Percentiles rank a stretch among this genome's conserved stretches.
phyloP scores from a whole-genome alignment of 2,113 vertebrate genomes.

The Fulmarus glacialis region DNA sequence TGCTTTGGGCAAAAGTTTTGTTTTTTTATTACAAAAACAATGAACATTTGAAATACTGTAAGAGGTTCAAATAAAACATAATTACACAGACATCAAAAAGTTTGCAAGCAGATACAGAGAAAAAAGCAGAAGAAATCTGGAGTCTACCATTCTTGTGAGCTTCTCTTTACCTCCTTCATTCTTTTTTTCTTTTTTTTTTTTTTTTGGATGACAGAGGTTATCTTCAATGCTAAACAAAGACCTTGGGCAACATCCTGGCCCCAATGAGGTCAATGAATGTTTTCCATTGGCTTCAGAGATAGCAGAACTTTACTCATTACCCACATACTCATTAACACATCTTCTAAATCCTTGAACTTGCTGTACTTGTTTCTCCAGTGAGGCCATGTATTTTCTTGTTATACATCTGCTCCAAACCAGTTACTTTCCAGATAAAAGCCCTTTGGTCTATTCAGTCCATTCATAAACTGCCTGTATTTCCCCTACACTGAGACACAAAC shows the following conservation, averaged over 20 bases:
- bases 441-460: background rate
- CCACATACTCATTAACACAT: conserved; percentile 3
- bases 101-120: background rate
- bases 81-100: conserved; percentile 13
- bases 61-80: conserved; percentile 16
- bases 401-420: background rate
- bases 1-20: background rate
- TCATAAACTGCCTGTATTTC: background rate
- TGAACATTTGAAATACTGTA: background rate
- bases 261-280: background rate
- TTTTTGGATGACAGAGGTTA: background rate
- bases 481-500: background rate
- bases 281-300: conserved; percentile 31
- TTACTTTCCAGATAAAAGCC: background rate
- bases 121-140: background rate
- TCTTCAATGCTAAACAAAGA: conserved; percentile 4
- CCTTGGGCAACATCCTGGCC: conserved; percentile 14
- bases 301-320: conserved; percentile 20
- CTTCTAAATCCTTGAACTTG: conserved; percentile 25
- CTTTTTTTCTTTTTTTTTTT: background rate
- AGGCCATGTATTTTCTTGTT: background rate
- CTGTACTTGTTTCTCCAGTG: conserved; percentile 17
- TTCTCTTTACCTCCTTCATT: background rate
- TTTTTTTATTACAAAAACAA: conserved; percentile 31
- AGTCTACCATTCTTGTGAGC: background rate